Evolutionary conservation across 1,140 invertebrate species (phyloP).

Genomic region (Rhagoletis pomonella): DNA sequence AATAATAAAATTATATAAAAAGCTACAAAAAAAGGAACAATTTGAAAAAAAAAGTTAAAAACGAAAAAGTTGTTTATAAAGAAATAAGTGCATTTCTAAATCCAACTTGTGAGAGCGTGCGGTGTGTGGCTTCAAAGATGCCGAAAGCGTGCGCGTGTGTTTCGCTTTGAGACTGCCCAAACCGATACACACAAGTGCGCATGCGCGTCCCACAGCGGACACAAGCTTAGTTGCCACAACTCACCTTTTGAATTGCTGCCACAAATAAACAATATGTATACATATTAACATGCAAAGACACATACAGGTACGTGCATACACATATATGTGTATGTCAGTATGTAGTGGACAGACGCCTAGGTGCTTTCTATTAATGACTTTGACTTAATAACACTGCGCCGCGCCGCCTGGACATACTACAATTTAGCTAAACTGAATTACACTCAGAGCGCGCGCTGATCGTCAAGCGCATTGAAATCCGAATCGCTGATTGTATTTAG

Average conservation of each 20-base stretch:
- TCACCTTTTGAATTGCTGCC: neutral
- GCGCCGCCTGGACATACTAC: neutral
- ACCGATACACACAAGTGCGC: neutral
- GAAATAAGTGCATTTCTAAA: constrained; percentile 16
- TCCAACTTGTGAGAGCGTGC: neutral
- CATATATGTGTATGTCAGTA: neutral
- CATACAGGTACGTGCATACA: neutral
- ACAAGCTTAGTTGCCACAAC: neutral
- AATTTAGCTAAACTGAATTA: constrained; percentile 33
- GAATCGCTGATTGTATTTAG: neutral
- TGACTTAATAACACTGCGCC: constrained; percentile 5
- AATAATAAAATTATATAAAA: neutral
- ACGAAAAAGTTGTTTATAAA: neutral
- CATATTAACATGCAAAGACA: neutral
- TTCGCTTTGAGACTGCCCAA: neutral
- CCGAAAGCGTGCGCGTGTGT: neutral
- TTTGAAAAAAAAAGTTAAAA: neutral
- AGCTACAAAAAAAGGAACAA: neutral
- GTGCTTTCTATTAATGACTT: constrained; percentile 46
- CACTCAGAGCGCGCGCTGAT: neutral
- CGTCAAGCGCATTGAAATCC: neutral
- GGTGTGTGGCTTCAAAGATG: constrained; percentile 25
- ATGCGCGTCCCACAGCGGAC: constrained; percentile 15
- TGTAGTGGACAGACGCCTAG: no score
- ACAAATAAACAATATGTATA: neutral